Percentiles rank a stretch among this genome's conserved stretches.
Evolutionary conservation across 2,113 vertebrate genomes (phyloP).

Genomic region (Cyprinus carpio): DNA sequence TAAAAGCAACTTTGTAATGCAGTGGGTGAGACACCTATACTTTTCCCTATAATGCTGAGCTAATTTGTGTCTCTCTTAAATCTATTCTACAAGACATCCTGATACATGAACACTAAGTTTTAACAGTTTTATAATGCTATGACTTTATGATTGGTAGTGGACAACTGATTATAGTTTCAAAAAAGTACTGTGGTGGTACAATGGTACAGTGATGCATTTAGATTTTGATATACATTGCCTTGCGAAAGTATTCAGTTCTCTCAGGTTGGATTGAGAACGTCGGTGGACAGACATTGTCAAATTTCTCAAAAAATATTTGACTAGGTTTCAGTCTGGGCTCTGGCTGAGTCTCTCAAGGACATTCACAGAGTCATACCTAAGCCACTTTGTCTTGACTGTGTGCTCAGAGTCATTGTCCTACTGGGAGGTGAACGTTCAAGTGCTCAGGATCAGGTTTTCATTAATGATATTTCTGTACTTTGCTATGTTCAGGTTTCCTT

Average conservation of each 20-base stretch:
- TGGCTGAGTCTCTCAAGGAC: background rate
- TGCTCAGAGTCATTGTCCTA: background rate
- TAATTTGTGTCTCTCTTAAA: background rate
- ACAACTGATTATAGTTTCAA: background rate
- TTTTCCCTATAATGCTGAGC: background rate
- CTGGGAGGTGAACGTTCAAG: background rate
- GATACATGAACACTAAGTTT: background rate
- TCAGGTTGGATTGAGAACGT: background rate
- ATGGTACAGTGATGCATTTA: background rate
- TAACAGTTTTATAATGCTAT: background rate
- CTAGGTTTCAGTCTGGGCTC: background rate
- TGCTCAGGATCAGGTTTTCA: background rate
- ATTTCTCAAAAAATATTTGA: background rate
- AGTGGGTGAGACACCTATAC: constrained; percentile 8
- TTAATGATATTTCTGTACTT: too few species aligned
- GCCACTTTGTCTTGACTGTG: background rate
- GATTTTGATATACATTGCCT: background rate
- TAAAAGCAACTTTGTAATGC: constrained; percentile 24
- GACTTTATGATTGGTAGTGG: background rate
- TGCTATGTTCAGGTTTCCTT: too few species aligned
- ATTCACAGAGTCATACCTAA: background rate
- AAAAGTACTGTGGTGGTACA: background rate
- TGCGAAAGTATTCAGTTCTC: background rate
- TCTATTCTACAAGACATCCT: background rate
- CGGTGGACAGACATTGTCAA: background rate